A percentile compares a stretch with the other conserved stretches of the same genome.
Conservation (phyloP, 1,140 invertebrate genomes). For the Zaprionus capensis region DNA sequence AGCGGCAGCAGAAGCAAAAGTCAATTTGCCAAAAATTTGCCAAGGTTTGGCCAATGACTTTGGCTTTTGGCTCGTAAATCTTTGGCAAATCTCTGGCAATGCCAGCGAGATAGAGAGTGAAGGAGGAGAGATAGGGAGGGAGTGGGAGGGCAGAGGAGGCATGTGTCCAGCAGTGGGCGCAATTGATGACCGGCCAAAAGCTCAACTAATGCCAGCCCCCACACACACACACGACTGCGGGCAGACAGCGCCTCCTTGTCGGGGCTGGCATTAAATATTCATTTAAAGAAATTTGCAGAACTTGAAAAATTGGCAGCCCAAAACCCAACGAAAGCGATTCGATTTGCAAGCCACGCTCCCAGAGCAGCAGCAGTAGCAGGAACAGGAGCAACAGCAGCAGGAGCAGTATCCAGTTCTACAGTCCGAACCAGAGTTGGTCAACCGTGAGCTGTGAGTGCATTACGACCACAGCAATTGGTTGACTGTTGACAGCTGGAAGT, state of each 20-base stretch:
- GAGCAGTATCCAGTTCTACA: not conserved
- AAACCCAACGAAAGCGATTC: conserved; percentile 8
- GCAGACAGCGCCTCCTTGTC: not conserved
- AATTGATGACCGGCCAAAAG: conserved; percentile 43
- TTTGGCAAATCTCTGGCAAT: conserved; percentile 46
- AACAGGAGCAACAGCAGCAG: no score
- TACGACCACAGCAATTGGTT: conserved; percentile 45
- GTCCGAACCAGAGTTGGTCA: not conserved
- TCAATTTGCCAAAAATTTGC: conserved; percentile 76
- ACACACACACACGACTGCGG: not conserved
- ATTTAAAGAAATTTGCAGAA: conserved; percentile 67
- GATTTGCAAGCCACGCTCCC: conserved; percentile 16
- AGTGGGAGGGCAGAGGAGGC: no score
- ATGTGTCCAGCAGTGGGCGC: conserved; percentile 10
- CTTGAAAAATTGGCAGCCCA: conserved; percentile 55
- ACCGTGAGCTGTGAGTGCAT: conserved; percentile 11
- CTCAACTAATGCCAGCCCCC: not conserved
- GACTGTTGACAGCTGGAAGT: conserved; percentile 54
- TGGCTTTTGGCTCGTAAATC: conserved; percentile 49
- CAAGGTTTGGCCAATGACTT: conserved; percentile 56
- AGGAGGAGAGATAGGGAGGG: not conserved
- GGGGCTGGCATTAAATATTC: conserved; percentile 59
- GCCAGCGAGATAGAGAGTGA: not conserved
- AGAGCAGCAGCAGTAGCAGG: not conserved
- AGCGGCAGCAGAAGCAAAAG: conserved; percentile 51